A percentile compares a stretch with the other conserved stretches of the same genome.
Conservation (phyloP, 64 coral and sea anemone genomes). For the Pocillopora damicornis region DNA sequence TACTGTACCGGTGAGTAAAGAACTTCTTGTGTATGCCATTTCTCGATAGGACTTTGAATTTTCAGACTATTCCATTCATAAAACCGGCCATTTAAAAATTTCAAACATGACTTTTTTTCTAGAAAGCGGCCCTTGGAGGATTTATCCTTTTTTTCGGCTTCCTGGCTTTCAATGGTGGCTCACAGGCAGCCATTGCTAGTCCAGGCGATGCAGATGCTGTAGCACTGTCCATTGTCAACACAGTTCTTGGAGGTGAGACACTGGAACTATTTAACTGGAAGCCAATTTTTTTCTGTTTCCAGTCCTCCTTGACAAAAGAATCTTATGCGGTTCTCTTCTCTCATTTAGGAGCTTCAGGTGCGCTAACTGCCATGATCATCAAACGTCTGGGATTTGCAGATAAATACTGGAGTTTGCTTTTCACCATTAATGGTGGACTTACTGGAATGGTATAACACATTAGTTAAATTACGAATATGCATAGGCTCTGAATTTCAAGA, state of each 20-base stretch:
- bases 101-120: background rate
- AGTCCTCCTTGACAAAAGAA: background rate
- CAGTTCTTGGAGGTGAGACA: conserved; percentile 66
- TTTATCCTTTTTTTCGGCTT: conserved; percentile 93
- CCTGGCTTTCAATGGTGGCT: conserved; percentile 91
- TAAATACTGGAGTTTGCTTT: conserved; percentile 79
- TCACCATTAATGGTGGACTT: conserved; percentile 84
- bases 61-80: background rate
- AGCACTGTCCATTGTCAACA: conserved; percentile 82
- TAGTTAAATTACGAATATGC: too few relatives aligned
- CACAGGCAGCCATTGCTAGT: conserved; percentile 63
- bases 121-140: conserved; percentile 82
- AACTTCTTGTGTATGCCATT: background rate
- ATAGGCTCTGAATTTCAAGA: too few relatives aligned
- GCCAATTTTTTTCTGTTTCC: background rate
- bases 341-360: background rate
- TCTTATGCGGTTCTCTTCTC: background rate
- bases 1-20: conserved; percentile 74
- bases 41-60: background rate
- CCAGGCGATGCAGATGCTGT: conserved; percentile 58
- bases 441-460: conserved; percentile 72
- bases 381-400: conserved; percentile 62
- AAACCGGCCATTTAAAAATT: too few relatives aligned
- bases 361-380: conserved; percentile 51
- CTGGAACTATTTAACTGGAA: background rate